Evolutionary conservation across 2,888 invertebrate species (phyloP), one percentile per base, ranked within the genome.

Genomic region (Endotricha flammealis): DNA sequence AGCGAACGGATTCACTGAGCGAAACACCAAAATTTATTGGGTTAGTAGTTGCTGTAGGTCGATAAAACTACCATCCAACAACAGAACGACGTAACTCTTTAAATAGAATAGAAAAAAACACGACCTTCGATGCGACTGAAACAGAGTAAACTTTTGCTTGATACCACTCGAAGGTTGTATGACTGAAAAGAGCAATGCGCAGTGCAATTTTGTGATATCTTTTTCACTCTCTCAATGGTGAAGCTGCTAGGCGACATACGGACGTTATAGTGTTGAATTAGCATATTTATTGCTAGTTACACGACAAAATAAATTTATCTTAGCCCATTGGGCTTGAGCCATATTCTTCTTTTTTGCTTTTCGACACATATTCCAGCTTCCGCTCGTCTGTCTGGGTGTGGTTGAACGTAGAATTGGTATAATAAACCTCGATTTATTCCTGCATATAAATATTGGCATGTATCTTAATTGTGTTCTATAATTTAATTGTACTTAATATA

Each of bases 21-120:
- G 85, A 85, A 85, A 83, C 85, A 82, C 85, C 82, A 64, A 85
- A 86, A 86, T 86, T 86, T 86, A 86, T 86, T 86, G 65, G 86
- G 85, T 86, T 86, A 86, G 83, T 85, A 86, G 86, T 85, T 74
- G 76, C 83, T 75, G 73, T 80, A 83, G 86, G 85, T 86, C 86
- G 86, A 86, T 86, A 86, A 85, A 85, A 82, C 75, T 77, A 69
- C 59, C 55, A 46, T 53, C 55, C 65, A 55, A 62, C 59, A 57
- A 53, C 61, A 65, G 59, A 83, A 83, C 48, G 76, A 50, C 75
- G 74, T 81, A 82, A 72, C 69, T 80, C 70, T 56, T 61, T 58
- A 62, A 69, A 71, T 71, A 48, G 53, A 53, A 51, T 49, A 52
- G 57, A 55, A 72, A 75, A 79, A 78, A 71, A 74, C 64, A 76